phyloP scores from a whole-genome alignment of 2,888 invertebrate species.

The Meganola albula region DNA sequence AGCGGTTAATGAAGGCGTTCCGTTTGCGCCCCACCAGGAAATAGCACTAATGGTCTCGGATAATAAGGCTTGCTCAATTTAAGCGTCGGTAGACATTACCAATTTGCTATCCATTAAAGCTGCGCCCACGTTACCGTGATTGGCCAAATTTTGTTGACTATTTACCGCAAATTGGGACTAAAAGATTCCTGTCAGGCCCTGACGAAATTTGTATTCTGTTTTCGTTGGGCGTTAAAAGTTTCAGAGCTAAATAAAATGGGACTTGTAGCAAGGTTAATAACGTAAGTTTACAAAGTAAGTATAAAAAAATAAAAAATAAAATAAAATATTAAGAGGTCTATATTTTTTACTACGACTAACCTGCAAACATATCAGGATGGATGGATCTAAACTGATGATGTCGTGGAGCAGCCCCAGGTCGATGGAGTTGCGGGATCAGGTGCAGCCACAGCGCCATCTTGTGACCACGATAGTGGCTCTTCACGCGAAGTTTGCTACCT shows the following conservation, averaged over 20 bases:
- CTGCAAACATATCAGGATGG: constrained; percentile 85
- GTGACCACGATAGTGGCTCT: constrained; percentile 91
- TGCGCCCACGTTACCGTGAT: constrained; percentile 27
- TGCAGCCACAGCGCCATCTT: constrained; percentile 95
- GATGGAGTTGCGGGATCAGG: constrained; percentile 89
- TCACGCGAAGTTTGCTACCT: constrained; percentile 85
- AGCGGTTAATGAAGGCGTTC: constrained; percentile 42
- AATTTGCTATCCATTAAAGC: constrained; percentile 32
- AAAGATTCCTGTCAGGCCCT: constrained; percentile 14
- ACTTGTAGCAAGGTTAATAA: too few relatives aligned
- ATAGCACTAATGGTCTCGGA: constrained; percentile 39
- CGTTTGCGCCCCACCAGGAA: constrained; percentile 31
- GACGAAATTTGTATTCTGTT: constrained; percentile 13
- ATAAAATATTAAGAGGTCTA: too few relatives aligned
- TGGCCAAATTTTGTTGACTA: constrained; percentile 26
- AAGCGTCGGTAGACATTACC: constrained; percentile 29
- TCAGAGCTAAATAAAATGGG: too few relatives aligned
- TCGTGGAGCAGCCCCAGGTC: constrained; percentile 81
- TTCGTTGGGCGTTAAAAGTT: constrained; percentile 12
- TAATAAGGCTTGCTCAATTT: constrained; percentile 39
- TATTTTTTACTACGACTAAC: constrained; percentile 57
- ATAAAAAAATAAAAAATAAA: too few relatives aligned
- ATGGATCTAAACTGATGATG: constrained; percentile 85
- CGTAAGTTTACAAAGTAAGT: too few relatives aligned
- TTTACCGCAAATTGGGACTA: constrained; percentile 19